Evolutionary conservation across 2,113 vertebrate genomes (phyloP).

Genomic region (Desmodus rotundus): DNA sequence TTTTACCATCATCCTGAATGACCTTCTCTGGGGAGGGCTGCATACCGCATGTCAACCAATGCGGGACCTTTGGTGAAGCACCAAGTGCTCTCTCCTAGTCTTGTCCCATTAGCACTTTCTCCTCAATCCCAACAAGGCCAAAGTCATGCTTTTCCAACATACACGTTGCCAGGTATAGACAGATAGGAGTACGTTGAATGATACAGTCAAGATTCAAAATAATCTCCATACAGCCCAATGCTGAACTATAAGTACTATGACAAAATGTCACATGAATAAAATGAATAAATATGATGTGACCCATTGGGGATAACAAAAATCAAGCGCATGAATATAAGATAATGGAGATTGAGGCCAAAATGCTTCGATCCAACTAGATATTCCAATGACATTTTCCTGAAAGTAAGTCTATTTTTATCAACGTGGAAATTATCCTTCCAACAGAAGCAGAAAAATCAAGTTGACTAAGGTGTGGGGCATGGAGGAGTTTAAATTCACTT

Average conservation of each 20-base stretch:
- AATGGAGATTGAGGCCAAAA: not conserved
- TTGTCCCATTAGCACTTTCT: not conserved
- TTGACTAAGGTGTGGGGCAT: not conserved
- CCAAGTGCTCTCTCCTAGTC: not conserved
- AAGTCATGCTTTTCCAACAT: not conserved
- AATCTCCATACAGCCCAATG: not conserved
- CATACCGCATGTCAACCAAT: not conserved
- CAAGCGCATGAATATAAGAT: not conserved
- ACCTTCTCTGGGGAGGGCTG: not conserved
- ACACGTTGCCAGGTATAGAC: not conserved
- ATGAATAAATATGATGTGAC: not conserved
- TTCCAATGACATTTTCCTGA: not conserved
- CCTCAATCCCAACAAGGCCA: not conserved
- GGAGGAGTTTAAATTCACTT: not conserved
- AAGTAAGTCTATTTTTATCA: not conserved
- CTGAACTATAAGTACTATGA: not conserved
- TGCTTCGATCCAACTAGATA: not conserved
- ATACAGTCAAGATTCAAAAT: not conserved
- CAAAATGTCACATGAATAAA: not conserved
- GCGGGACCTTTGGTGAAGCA: not conserved
- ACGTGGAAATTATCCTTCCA: not conserved
- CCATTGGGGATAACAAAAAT: not conserved
- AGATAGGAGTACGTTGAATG: not conserved
- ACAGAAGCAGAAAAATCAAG: not conserved
- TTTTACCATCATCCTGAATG: not conserved